Evolutionary conservation across 2,797 vertebrate species (phyloP), one percentile per base, ranked within the genome.

Genomic region (Babyrousa celebensis): DNA sequence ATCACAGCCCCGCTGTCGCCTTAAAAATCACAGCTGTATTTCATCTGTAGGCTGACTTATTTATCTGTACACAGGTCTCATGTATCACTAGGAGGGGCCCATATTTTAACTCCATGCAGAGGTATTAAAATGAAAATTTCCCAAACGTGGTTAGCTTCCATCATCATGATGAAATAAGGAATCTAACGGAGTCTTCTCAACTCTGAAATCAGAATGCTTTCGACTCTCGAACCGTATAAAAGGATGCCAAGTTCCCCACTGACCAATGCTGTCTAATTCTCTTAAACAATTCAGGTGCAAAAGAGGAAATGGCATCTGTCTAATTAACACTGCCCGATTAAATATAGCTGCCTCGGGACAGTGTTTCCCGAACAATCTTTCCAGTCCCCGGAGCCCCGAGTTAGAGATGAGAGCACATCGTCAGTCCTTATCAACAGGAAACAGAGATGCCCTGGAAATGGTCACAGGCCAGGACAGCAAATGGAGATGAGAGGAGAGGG

Each of bases 231-330:
- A 65, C 72, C 29, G 1, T 21, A 65, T 79, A 83, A 91, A 91
- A 95, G 96, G 89, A 29, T 4, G 6, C 14, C 27, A 32, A 56
- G 88, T 65, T 96, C 96, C 94, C 97, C 86, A 62, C 52, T 83
- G 96, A 83, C 93, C 95, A 48, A 12, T 20, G 36, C 94, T 94
- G 93, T 91, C 93, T 97, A 95, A 94, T 96, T 95, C 96, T 95
- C 95, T 93, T 96, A 96, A 97, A 96, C 92, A 97, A 97, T 95
- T 97, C 97, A 95, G 95, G 96, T 77, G 78, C 96, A 91, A 91
- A 89, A 95, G 95, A 90, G 91, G 95, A 96, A 95, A 91, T 94
- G 97, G 96, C 97, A 96, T 96, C 93, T 96, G 97, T 96, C 95
- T 97, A 95, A 97, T 97, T 97, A 97, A 97, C 95, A 91, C 94